A percentile compares a stretch with the other conserved stretches of the same genome.
Conservation (phyloP, 2,113 vertebrate species). For the Asarcornis scutulata region DNA sequence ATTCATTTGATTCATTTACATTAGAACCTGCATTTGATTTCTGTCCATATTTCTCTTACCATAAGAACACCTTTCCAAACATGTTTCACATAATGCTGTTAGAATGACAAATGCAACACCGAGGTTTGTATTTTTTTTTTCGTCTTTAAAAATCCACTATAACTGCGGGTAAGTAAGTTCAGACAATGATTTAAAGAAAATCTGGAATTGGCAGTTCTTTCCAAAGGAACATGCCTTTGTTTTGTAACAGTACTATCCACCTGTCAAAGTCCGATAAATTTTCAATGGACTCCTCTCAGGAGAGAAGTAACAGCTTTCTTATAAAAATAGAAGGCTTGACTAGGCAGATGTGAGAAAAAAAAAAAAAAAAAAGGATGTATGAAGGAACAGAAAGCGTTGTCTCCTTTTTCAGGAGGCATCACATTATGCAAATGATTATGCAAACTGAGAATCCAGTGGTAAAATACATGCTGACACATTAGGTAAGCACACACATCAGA, state of each 20-base stretch:
- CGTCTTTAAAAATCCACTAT: background rate
- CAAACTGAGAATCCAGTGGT: background rate
- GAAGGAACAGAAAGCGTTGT: background rate
- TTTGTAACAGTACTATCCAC: background rate
- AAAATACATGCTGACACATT: accelerated
- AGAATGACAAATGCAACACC: background rate
- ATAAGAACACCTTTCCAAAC: background rate
- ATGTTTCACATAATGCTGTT: background rate
- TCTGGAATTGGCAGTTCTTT: background rate
- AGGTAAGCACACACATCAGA: background rate
- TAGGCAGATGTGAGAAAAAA: background rate
- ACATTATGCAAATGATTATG: background rate
- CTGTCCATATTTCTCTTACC: background rate
- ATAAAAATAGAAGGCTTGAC: background rate
- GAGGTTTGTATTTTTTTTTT: background rate
- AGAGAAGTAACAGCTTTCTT: background rate
- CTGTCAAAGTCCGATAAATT: background rate
- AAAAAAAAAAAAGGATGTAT: background rate
- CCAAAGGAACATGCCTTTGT: background rate
- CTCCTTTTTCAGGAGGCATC: background rate
- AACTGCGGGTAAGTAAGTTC: background rate
- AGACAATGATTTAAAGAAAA: background rate
- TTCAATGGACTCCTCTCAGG: background rate
- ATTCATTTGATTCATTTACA: background rate
- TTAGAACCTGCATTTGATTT: background rate